These are phyloP conservation scores for Leucosticte australis DNA, from an alignment of 2,113 vertebrate genomes.

Conservation along the genomic window DNA sequence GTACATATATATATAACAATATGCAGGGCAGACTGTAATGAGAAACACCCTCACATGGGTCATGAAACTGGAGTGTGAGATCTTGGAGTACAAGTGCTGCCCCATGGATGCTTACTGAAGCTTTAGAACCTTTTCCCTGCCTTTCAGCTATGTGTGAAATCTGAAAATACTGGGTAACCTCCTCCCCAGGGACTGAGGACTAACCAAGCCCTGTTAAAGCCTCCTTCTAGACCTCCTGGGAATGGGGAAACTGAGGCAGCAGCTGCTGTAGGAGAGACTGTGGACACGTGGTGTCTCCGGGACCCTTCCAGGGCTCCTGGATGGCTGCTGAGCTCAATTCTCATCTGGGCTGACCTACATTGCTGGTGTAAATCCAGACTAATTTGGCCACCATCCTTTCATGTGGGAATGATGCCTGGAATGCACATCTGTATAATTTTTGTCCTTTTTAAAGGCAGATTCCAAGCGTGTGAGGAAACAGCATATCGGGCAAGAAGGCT, in stretches of 20 bases:
- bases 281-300: fast-evolving
- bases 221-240: neutral
- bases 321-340: neutral
- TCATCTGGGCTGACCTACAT: neutral
- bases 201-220: neutral
- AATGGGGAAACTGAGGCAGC: neutral
- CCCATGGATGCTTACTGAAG: neutral
- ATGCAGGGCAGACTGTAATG: neutral
- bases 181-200: neutral
- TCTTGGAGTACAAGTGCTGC: neutral
- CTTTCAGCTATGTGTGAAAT: neutral
- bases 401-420: conserved; percentile 22
- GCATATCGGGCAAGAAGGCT: neutral
- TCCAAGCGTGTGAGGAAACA: neutral
- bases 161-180: neutral
- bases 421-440: conserved; percentile 36
- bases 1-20: neutral
- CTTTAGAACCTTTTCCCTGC: neutral
- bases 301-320: neutral
- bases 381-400: neutral
- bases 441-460: neutral
- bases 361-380: neutral
- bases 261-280: neutral
- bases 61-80: neutral
- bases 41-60: neutral